Conservation (phyloP, 2,888 invertebrate genomes). For the Dioctria linearis region DNA sequence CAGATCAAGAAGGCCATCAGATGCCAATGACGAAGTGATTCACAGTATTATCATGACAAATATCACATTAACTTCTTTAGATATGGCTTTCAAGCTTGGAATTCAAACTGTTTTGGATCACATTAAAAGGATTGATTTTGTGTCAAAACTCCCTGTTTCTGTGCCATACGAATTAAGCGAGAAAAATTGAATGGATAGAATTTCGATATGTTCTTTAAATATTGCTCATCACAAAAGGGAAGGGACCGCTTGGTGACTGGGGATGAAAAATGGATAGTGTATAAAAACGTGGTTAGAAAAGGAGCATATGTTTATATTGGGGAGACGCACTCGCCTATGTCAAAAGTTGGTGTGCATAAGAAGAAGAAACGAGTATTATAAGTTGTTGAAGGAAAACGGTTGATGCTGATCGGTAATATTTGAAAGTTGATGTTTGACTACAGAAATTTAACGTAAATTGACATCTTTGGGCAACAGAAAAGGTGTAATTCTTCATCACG, state of each 20-base stretch:
- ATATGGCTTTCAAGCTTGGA: neutral
- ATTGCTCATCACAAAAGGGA: neutral
- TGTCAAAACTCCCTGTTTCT: neutral
- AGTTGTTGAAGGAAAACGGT: neutral
- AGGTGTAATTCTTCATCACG: neutral
- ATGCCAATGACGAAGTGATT: neutral
- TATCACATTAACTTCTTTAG: neutral
- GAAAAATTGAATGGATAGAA: slow-evolving; percentile 13
- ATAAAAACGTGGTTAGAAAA: slow-evolving; percentile 5
- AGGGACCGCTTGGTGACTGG: slow-evolving; percentile 2
- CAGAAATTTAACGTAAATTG: neutral
- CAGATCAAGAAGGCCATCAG: slow-evolving; percentile 12
- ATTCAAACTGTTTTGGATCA: neutral
- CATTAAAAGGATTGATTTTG: slow-evolving; percentile 3
- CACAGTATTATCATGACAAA: neutral
- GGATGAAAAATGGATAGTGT: neutral
- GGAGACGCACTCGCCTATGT: neutral
- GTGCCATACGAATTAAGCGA: neutral
- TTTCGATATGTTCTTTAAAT: slow-evolving; percentile 6
- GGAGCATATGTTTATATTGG: neutral
- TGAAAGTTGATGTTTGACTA: slow-evolving; percentile 9
- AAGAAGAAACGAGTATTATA: neutral
- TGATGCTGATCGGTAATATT: slow-evolving; percentile 14
- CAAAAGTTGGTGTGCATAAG: neutral
- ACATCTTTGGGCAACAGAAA: neutral